phyloP scores from a whole-genome alignment of 2,888 invertebrate genomes.

The Ceriagrion tenellum region DNA sequence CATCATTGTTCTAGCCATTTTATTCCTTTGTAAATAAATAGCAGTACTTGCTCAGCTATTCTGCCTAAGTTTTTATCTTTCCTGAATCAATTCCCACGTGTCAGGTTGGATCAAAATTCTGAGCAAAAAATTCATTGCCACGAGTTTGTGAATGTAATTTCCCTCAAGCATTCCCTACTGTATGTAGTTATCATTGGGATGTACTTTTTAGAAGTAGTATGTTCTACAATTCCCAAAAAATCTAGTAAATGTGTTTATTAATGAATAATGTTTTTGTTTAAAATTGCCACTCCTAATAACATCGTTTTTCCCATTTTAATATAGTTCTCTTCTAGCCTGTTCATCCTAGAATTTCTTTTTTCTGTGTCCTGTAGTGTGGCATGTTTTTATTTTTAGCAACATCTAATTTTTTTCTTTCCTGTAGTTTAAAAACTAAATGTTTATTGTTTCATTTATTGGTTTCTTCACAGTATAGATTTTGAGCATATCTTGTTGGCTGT shows the following conservation, averaged over 20 bases:
- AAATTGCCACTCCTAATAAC: neutral
- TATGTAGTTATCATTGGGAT: neutral
- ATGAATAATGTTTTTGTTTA: neutral
- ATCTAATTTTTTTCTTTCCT: neutral
- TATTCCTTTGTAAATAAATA: no score
- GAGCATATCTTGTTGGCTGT: neutral
- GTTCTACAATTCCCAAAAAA: neutral
- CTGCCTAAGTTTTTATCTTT: no score
- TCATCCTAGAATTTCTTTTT: neutral
- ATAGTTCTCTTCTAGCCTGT: neutral
- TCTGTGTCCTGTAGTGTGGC: neutral
- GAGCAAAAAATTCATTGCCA: no score
- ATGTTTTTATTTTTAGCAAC: neutral
- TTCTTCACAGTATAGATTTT: neutral
- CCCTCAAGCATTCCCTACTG: neutral
- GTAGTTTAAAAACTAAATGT: neutral
- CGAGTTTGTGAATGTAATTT: neutral
- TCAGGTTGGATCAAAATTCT: neutral
- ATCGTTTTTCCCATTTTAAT: conserved; percentile 21
- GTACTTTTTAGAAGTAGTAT: neutral
- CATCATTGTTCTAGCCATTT: no score
- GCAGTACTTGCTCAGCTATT: no score
- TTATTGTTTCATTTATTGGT: neutral
- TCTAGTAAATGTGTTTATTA: neutral
- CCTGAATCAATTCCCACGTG: neutral